Evolutionary conservation across 2,888 invertebrate species (phyloP).

Genomic region (Pristionchus japonicus): DNA sequence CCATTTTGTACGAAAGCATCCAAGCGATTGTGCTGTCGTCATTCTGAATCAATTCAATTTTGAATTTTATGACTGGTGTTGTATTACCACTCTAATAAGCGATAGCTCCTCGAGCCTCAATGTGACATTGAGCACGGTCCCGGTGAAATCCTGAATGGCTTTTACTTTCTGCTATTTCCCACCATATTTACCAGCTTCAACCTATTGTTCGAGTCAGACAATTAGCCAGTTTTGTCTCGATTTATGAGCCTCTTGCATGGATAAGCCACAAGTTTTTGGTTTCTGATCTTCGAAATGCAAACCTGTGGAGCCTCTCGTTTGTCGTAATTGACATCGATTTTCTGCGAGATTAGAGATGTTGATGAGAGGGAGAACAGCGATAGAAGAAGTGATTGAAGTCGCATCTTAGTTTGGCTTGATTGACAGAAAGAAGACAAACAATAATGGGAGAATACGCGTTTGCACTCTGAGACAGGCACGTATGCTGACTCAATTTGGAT

Average conservation of each 20-base stretch:
- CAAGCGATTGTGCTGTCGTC: constrained; percentile 23
- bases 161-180: not conserved
- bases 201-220: not conserved
- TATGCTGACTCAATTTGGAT: no score
- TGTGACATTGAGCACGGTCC: not conserved
- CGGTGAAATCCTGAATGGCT: constrained; percentile 9
- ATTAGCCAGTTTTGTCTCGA: not conserved
- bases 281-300: no score
- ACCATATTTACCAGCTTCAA: not conserved
- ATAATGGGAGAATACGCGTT: not conserved
- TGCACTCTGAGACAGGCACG: no score
- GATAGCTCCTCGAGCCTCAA: not conserved
- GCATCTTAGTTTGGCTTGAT: no score
- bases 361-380: not conserved
- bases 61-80: not conserved
- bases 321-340: constrained; percentile 45
- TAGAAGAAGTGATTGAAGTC: not conserved
- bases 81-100: not conserved
- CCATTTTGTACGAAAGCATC: constrained; percentile 42
- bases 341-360: constrained; percentile 32
- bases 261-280: not conserved
- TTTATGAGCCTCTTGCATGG: not conserved
- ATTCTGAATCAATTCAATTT: not conserved
- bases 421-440: no score
- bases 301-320: constrained; percentile 34